Evolutionary conservation across 2,797 vertebrate genomes (phyloP), one percentile per base, ranked within the genome.

Genomic region (Odontamblyopus lacepedii): DNA sequence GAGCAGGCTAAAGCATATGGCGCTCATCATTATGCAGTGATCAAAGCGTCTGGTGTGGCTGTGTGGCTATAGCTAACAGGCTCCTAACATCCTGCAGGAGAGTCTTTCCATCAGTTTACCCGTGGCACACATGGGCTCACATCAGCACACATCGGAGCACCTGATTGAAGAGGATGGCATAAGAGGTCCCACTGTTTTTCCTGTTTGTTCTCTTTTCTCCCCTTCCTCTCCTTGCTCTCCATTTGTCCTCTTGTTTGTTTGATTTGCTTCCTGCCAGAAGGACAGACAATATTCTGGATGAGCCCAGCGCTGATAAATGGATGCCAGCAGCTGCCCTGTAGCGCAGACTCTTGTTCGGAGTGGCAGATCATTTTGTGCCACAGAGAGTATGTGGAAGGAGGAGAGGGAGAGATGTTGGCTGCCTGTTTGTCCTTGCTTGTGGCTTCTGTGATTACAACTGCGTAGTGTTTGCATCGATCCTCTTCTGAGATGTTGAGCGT

Each of bases 291-390:
- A 86, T 89, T 89, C 86, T 82, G 80, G 85, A 87, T 74, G 81
- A 85, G 83, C 80, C 78, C 72, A 18, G 74, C 30, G 69, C 75
- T 86, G 89, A 92, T 91, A 91, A 91, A 91, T 90, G 79, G 82
- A 84, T 82, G 89, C 83, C 87, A 82, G 78, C 78, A 73, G 80
- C 82, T 78, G 56, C 77, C 89, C 84, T 76, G 86, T 85, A 75
- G 89, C 38, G 83, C 65, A 26, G 67, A 78, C 73, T 83, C 80
- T 80, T 82, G 87, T 85, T 87, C 84, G 23, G 82, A 87, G 82
- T 87, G 84, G 89, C 88, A 87, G 85, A 91, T 89, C 88, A 78
- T 90, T 90, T 89, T 91, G 89, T 87, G 78, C 75, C 80, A 80
- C 78, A 30, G 81, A 79, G 78, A 65, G 79, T 56, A 56, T 62